A percentile compares a stretch with the other conserved stretches of the same genome.
phyloP scores from a whole-genome alignment of 2,888 invertebrate species.

The Tachina fera region DNA sequence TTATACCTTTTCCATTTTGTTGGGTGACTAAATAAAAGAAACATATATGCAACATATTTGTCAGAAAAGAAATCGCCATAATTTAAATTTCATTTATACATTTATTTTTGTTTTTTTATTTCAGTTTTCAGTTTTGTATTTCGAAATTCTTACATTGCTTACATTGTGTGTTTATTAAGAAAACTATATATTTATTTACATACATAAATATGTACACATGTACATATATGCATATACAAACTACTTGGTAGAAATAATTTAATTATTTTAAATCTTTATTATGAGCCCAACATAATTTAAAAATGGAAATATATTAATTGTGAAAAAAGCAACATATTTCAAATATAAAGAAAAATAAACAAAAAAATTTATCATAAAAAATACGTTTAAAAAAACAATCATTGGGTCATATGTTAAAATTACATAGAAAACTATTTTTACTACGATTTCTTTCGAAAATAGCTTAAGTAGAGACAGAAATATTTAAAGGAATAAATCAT shows the following conservation, averaged over 20 bases:
- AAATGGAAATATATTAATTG: background rate
- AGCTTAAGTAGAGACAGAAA: no score
- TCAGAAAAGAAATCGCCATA: no score
- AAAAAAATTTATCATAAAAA: no score
- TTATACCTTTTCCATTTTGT: no score
- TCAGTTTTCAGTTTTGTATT: conserved; percentile 26
- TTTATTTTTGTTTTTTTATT: conserved; percentile 55
- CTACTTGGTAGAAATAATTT: conserved; percentile 14
- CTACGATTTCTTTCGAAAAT: no score
- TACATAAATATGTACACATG: background rate
- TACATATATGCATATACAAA: conserved; percentile 15
- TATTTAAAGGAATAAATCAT: no score
- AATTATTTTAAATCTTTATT: conserved; percentile 17
- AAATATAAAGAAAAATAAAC: no score
- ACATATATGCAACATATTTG: no score
- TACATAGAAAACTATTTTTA: no score
- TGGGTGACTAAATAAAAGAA: background rate
- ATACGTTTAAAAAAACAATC: no score
- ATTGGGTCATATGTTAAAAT: no score
- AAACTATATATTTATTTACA: conserved; percentile 46
- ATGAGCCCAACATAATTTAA: conserved; percentile 39
- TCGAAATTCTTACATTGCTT: conserved; percentile 50
- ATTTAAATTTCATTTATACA: conserved; percentile 62
- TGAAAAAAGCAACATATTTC: no score
- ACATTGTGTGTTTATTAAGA: conserved; percentile 40